phyloP scores from a whole-genome alignment of 2,113 vertebrate species.

The Globicephala melas region DNA sequence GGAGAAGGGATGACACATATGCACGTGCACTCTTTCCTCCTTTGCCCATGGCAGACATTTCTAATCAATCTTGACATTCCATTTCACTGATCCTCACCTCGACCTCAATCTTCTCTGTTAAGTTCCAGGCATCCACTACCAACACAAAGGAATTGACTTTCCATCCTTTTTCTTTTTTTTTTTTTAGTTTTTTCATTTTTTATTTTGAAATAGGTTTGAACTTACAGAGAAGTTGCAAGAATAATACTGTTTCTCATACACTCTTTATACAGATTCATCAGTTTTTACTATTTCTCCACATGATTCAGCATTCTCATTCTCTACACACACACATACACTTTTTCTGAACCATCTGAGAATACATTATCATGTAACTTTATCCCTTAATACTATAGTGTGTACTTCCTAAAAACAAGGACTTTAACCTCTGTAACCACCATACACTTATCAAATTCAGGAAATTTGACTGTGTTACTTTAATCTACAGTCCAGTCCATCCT shows the following conservation, averaged over 20 bases:
- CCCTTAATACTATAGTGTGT: not conserved
- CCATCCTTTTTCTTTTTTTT: too few relatives aligned
- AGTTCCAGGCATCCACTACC: not conserved
- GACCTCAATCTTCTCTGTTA: not conserved
- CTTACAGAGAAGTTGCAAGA: not conserved
- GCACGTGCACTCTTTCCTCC: too few relatives aligned
- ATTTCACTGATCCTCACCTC: not conserved
- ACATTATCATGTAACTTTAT: not conserved
- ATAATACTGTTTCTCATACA: not conserved
- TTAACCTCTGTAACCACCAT: not conserved
- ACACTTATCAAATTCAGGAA: not conserved
- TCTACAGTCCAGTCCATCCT: not conserved
- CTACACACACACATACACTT: not conserved
- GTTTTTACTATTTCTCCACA: not conserved
- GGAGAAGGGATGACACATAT: not conserved
- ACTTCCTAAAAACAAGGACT: not conserved
- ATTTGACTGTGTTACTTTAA: not conserved
- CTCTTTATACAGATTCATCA: not conserved
- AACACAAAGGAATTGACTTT: not conserved
- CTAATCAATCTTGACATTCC: not conserved
- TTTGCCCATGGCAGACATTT: not conserved
- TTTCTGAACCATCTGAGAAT: not conserved
- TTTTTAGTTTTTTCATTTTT: not conserved
- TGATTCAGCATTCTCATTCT: not conserved
- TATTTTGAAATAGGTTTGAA: slow-evolving; percentile 22